Base-by-base conservation (phyloP, 2,797 vertebrate species). In the Naso thynnoides region DNA sequence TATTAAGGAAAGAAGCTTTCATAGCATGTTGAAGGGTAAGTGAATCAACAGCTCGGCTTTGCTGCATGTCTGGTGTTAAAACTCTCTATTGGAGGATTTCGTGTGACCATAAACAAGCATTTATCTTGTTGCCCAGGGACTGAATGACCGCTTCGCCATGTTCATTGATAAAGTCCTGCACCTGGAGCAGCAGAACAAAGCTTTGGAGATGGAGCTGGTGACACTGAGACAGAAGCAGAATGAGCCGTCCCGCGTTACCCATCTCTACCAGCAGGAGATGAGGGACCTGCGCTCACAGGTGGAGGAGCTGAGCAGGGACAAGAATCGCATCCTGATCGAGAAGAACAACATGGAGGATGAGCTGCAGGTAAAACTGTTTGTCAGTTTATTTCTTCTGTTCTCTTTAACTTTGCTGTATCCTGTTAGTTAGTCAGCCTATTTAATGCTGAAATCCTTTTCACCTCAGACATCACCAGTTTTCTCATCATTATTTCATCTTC, bases 71-170 rank as follows among this genome's bases (percentile, higher is more conserved):
- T 54, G 49, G 16, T 8, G 3, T 47, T 11, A 14, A 4, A 21
- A 6, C 6, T 7, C 6, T 7, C 18, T 8, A 13, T 6, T 31
- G 8, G 49, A 54, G 19, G 15, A 5, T 23, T 18, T 5, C 16
- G 8, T 49, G 27, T 31, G 21, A 24, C 15, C 8, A 24, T 6
- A 19, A 54, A 66, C 13, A 23, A 21, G 13, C 0, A 2, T 71
- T n/a, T 29, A 0, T 79, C 16, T 16, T 27, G 49, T 60, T 18
- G 0, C 19, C 0, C 5, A 91, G 90, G 96, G 96, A 47, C 95
- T 98, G 67, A 98, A 98, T 42, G 97, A 97, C 88, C 96, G 97
- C 83, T 98, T 98, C 49, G 96, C 97, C 0, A 94, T 95, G 84
- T 98, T 97, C 93, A 97, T 98, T 47, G 96, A 98, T 53, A 95